Percentiles rank a stretch among this genome's conserved stretches.
phyloP scores from a whole-genome alignment of 1,140 invertebrate species.

The Onthophagus taurus region DNA sequence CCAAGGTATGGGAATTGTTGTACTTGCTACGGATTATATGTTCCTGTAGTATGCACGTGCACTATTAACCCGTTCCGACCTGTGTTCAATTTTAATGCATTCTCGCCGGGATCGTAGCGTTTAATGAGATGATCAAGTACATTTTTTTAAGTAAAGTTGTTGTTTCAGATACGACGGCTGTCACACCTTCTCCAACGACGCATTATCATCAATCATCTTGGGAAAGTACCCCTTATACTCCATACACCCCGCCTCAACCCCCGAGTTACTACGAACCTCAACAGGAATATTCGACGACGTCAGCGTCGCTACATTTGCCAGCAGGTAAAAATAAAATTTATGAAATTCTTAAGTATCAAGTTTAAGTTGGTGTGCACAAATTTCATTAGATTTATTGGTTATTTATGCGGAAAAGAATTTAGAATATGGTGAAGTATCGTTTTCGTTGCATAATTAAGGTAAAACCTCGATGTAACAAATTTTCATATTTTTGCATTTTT shows the following conservation, averaged over 20 bases:
- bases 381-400: too few relatives aligned
- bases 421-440: too few relatives aligned
- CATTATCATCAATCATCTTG: slow-evolving; percentile 25
- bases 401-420: too few relatives aligned
- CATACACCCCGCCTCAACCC: slow-evolving; percentile 28
- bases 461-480: too few relatives aligned
- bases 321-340: slow-evolving; percentile 25
- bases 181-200: slow-evolving; percentile 16
- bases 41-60: slow-evolving; percentile 11
- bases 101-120: slow-evolving; percentile 1
- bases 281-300: slow-evolving; percentile 21
- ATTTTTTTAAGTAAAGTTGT: too few relatives aligned
- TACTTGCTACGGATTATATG: neutral
- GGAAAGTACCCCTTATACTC: slow-evolving; percentile 25
- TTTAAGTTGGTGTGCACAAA: too few relatives aligned
- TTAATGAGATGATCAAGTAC: too few relatives aligned
- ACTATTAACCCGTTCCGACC: slow-evolving; percentile 2
- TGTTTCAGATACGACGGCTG: slow-evolving; percentile 23
- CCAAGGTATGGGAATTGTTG: neutral
- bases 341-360: too few relatives aligned
- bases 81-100: slow-evolving; percentile 1
- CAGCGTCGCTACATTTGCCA: slow-evolving; percentile 25
- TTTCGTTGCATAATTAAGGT: too few relatives aligned
- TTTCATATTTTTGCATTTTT: too few relatives aligned
- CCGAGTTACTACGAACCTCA: slow-evolving; percentile 27